These are phyloP conservation scores for Scolopax bukidnonensis DNA, from an alignment of 2,797 vertebrate species.

Conservation along the genomic window DNA sequence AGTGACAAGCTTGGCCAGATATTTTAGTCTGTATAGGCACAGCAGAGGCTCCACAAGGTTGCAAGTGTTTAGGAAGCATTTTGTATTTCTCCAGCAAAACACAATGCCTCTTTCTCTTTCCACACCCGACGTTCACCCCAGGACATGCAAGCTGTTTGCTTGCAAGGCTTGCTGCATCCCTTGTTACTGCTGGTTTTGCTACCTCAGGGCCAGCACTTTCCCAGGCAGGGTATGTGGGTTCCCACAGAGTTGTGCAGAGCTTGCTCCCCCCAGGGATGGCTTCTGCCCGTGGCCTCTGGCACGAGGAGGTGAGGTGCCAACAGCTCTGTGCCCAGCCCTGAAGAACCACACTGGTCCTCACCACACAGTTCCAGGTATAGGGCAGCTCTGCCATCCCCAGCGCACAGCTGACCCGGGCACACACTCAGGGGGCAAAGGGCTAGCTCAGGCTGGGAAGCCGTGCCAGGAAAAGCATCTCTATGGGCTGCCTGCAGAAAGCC, in stretches of 20 bases:
- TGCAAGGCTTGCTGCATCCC: background rate
- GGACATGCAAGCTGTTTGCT: background rate
- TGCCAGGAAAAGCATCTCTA: background rate
- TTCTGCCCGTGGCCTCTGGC: background rate
- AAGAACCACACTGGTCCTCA: background rate
- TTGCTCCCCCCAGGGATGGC: background rate
- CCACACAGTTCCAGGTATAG: background rate
- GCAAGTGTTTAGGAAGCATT: background rate
- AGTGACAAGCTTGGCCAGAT: fast-evolving
- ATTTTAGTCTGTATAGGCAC: background rate
- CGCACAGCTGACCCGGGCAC: background rate
- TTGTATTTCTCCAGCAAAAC: background rate
- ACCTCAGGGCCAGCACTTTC: background rate
- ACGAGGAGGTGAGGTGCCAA: background rate
- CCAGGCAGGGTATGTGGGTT: background rate
- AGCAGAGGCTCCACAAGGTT: background rate
- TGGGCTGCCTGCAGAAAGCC: background rate
- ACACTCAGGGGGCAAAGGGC: background rate
- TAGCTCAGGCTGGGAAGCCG: background rate
- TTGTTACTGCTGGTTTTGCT: background rate
- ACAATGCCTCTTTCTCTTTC: background rate
- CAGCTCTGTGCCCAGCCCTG: background rate
- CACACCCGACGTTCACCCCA: fast-evolving
- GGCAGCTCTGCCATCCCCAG: background rate
- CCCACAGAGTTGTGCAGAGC: background rate